Base-by-base conservation (phyloP, 2,888 invertebrate genomes). In the Acronicta aceris region DNA sequence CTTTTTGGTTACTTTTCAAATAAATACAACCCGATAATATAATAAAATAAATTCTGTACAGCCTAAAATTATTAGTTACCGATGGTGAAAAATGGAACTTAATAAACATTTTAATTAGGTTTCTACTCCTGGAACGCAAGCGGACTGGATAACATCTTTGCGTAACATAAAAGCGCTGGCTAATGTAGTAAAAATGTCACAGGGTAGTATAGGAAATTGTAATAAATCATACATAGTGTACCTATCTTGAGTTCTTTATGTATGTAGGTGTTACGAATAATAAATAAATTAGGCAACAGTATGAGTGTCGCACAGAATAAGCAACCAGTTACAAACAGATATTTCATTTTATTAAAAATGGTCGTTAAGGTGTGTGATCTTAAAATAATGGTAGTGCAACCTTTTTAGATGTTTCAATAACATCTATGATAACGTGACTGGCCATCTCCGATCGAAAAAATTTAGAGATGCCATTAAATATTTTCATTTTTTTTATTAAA, bases 151-250 rank as follows among this genome's bases (percentile, higher is more conserved):
- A 52, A 46, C 25, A 41, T 62, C 33, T 9, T 30, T 41, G 42
- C 16, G 41, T 40, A 42, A 53, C 33, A 49, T 17, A 27, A 55
- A 55, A 55, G 42, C 15, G 9, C 46, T 54, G 45, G 36, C 40
- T 54, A 57, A 70, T 55, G 30, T 51, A 41, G 53, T 55, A 68
- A 58, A 58, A 64, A 46, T 52, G 17, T 55, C 33, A 41, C 51
- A 15, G 45, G 6, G 21, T 8, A n/a, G 40, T 38, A 40, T 6
- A 15, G 27, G 10, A n/a, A 21, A 30, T 38, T 48, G 61, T 25
- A 13, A 60, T 60, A 52, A 67, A 45, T 67, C 48, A 27, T 27
- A 27, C 27, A 27, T 27, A 10, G 9, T 30, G 41, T 15, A 38
- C 12, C 25, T 40, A 41, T 48, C 36, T 21, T 52, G 17, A 12